Conservation (phyloP, 23 tunicate genomes). For the Diplosoma virens region DNA sequence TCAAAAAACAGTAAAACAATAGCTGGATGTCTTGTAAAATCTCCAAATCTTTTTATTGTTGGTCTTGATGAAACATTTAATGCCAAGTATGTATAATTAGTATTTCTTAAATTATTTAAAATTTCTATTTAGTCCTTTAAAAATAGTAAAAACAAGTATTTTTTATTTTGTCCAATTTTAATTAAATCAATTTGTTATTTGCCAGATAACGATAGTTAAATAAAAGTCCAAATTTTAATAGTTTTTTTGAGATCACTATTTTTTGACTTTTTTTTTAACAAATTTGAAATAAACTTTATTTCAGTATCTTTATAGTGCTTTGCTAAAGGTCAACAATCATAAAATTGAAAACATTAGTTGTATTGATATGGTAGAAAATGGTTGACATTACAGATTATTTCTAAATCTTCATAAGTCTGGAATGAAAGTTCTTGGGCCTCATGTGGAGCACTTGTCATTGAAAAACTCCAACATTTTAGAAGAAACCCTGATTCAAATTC, state of each 20-base stretch:
- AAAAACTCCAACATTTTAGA: conserved; percentile 38
- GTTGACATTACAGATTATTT: conserved; percentile 28
- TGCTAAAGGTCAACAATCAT: no score
- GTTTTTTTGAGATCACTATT: no score
- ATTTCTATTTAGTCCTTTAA: neutral
- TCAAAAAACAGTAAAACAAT: neutral
- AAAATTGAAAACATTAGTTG: no score
- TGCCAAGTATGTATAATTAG: conserved; percentile 25
- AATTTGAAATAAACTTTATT: no score
- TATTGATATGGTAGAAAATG: neutral
- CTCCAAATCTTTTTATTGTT: conserved; percentile 38
- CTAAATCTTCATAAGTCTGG: conserved; percentile 31
- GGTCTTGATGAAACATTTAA: conserved; percentile 49
- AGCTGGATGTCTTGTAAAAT: conserved; percentile 45
- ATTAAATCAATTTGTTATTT: no score
- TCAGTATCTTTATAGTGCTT: no score
- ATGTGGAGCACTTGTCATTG: conserved; percentile 39
- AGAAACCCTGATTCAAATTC: conserved; percentile 22
- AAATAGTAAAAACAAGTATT: neutral
- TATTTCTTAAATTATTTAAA: neutral
- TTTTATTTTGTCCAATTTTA: neutral
- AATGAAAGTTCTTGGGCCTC: conserved; percentile 41
- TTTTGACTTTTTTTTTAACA: no score
- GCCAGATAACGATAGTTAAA: no score
- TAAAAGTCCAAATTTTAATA: no score